Base-by-base conservation (phyloP, 2,888 invertebrate species). In the Chymomyza amoena region DNA sequence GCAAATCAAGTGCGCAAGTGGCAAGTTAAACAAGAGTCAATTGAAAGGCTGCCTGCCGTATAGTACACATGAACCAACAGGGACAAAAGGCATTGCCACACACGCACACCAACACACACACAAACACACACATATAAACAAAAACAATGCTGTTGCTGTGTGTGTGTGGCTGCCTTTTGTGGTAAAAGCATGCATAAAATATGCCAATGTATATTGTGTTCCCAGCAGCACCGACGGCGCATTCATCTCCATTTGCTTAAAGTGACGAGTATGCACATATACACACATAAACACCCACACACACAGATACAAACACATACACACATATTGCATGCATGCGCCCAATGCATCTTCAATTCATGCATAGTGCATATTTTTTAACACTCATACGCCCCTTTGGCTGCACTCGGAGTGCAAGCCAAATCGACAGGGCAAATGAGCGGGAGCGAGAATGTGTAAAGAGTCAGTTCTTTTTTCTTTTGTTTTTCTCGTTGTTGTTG, bases 221-320 rank as follows among this genome's bases (percentile, higher is more conserved):
- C 67, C 28, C 52, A 18, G 15, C 18, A 57, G 20, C 57, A 57
- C 77, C 80, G 71, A 77, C 74, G 72, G 73, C 75, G 76, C 82
- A 87, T 86, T 86, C 84, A 86, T 87, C 87, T 84, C 84, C 79
- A 84, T 87, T 84, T 84, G 82, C 78, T 84, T 74, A 74, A 83
- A 85, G 84, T 81, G 86, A 85, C 74, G 81, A 85, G 70, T 72
- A 76, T 57, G 68, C 54, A 54, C 54, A 18, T 66, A 68, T 66
- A 32, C 32, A 36, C n/a, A 39, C 56, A 9, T 10, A 16, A 54
- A 51, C 36, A 20, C 18, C 54, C 39, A 64, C 60, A 62, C 25
- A 67, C 20, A 56, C 9, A 65, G 16, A 64, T 20, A 45, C 68
- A 50, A 32, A 39, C 60, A 62, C 50, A 69, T 16, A 56, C 6